A percentile compares a stretch with the other conserved stretches of the same genome.
phyloP scores from a whole-genome alignment of 2,797 vertebrate species.

The Coracias cyanogaster region DNA sequence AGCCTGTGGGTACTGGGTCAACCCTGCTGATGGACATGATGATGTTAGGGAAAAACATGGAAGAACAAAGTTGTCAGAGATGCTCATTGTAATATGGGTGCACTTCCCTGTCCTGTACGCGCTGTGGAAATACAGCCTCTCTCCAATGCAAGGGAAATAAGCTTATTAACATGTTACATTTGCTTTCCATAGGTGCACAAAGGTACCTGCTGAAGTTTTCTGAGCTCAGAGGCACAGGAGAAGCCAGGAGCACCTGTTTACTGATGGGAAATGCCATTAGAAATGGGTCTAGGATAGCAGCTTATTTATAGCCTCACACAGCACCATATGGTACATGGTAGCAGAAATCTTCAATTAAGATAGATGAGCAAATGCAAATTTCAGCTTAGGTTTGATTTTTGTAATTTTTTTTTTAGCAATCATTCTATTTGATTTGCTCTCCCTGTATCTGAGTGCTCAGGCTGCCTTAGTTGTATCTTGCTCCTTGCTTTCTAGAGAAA shows the following conservation, averaged over 20 bases:
- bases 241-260: conserved; percentile 45
- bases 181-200: neutral
- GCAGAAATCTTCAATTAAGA: conserved; percentile 47
- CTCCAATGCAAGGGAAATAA: neutral
- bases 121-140: neutral
- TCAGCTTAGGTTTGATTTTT: neutral
- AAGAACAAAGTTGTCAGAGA: neutral
- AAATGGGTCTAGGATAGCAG: conserved; percentile 33
- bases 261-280: conserved; percentile 52
- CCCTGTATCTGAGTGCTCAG: neutral
- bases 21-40: neutral
- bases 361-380: conserved; percentile 53
- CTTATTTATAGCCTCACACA: conserved; percentile 26
- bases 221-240: neutral
- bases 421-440: neutral
- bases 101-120: neutral
- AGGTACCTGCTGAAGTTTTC: neutral
- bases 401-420: neutral
- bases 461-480: neutral
- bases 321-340: conserved; percentile 46
- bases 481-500: neutral
- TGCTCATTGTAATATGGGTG: fast-evolving
- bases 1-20: neutral
- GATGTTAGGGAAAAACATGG: neutral
- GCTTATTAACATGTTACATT: neutral